These are phyloP conservation scores for Rhyacophila evoluta DNA, from an alignment of 2,888 invertebrate species.

Conservation along the genomic window DNA sequence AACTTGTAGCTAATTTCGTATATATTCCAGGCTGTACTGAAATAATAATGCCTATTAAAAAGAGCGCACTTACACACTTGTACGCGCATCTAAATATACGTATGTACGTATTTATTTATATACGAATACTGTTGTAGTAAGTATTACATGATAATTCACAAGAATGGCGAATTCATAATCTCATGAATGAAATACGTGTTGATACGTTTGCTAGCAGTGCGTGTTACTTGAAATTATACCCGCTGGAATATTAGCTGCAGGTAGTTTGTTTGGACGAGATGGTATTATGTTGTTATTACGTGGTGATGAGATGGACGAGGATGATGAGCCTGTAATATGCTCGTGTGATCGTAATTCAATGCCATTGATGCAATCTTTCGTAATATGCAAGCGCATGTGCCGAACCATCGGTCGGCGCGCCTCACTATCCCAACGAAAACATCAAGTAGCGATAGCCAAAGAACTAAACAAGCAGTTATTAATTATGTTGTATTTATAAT, in stretches of 20 bases:
- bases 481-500: too few relatives aligned
- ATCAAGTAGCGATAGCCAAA: too few relatives aligned
- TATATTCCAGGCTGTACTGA: too few relatives aligned
- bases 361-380: not conserved
- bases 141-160: not conserved
- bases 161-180: too few relatives aligned
- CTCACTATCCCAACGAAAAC: too few relatives aligned
- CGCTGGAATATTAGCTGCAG: not conserved
- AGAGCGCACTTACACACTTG: too few relatives aligned
- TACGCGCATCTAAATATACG: too few relatives aligned
- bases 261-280: not conserved
- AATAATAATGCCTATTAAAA: too few relatives aligned
- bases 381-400: not conserved
- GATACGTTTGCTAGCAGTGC: not conserved
- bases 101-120: too few relatives aligned
- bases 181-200: not conserved
- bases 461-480: too few relatives aligned
- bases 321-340: not conserved
- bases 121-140: not conserved
- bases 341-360: not conserved
- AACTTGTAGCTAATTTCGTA: too few relatives aligned
- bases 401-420: too few relatives aligned
- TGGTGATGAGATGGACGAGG: not conserved
- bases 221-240: constrained; percentile 10
- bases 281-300: constrained; percentile 12